Conservation (phyloP, 1,140 invertebrate species). For the Oncopeltus fasciatus region DNA sequence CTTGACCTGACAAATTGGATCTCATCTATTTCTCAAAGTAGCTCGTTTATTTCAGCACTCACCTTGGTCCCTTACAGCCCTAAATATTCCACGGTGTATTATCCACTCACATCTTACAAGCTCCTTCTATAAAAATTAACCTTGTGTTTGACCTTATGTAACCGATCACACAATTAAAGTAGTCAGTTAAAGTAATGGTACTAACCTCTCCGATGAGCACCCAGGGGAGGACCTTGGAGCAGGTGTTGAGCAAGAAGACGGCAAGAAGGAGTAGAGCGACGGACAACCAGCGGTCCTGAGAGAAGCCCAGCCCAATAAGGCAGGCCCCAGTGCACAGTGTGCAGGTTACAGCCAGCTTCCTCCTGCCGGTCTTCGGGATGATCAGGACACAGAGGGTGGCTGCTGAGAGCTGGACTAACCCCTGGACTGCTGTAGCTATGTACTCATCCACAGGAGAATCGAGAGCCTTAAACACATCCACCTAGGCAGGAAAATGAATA, state of each 20-base stretch:
- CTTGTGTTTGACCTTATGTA: no score
- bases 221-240: constrained; percentile 57
- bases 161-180: no score
- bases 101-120: no score
- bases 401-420: constrained; percentile 45
- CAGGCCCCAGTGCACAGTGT: constrained; percentile 42
- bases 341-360: constrained; percentile 45
- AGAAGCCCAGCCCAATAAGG: constrained; percentile 33
- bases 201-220: constrained; percentile 54
- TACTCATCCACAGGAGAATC: constrained; percentile 44
- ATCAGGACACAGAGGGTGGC: constrained; percentile 41
- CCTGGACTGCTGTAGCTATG: constrained; percentile 42
- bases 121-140: no score
- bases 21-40: no score
- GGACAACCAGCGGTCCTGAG: constrained; percentile 24
- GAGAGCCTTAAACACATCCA: constrained; percentile 37
- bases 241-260: constrained; percentile 49
- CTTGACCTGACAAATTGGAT: no score
- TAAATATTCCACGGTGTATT: no score
- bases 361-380: constrained; percentile 51
- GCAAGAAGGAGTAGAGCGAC: constrained; percentile 42
- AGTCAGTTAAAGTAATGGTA: neutral
- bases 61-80: no score
- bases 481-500: no score
- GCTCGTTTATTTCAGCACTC: no score